Evolutionary conservation across 1,140 invertebrate genomes (phyloP).

Genomic region (Camponotus floridanus): DNA sequence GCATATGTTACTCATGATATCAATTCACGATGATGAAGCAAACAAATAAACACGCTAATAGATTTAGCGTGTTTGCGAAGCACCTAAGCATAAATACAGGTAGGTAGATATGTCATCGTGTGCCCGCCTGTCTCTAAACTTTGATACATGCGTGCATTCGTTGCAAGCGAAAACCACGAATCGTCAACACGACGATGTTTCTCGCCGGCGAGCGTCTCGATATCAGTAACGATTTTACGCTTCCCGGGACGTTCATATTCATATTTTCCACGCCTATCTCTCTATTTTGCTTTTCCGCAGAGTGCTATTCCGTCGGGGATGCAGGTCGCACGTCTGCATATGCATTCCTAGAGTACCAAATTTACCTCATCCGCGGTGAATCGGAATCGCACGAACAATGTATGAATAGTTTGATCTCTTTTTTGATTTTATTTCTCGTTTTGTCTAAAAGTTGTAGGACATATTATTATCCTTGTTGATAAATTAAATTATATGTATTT

Average conservation of each 20-base stretch:
- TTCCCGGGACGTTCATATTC: background rate
- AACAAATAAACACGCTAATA: slow-evolving; percentile 71
- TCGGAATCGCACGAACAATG: background rate
- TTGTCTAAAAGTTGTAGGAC: background rate
- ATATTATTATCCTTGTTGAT: background rate
- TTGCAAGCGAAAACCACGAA: slow-evolving; percentile 36
- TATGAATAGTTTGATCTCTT: background rate
- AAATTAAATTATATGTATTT: no score
- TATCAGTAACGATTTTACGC: slow-evolving; percentile 38
- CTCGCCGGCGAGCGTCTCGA: no score
- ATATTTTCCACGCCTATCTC: background rate
- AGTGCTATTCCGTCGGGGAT: slow-evolving; percentile 31
- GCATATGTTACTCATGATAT: slow-evolving; percentile 51
- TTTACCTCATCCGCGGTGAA: background rate
- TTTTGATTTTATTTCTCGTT: background rate
- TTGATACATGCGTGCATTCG: slow-evolving; percentile 19
- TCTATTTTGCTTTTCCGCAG: background rate
- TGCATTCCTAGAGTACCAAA: slow-evolving; percentile 43
- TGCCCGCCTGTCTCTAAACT: slow-evolving; percentile 7
- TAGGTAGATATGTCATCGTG: slow-evolving; percentile 20
- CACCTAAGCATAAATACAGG: slow-evolving; percentile 65
- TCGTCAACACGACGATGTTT: background rate
- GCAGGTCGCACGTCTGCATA: background rate
- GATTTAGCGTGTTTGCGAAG: slow-evolving; percentile 70
- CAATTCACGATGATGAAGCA: slow-evolving; percentile 60